These are phyloP conservation scores for Adelosebastes latens DNA, from an alignment of 2,797 vertebrate genomes.

Conservation along the genomic window DNA sequence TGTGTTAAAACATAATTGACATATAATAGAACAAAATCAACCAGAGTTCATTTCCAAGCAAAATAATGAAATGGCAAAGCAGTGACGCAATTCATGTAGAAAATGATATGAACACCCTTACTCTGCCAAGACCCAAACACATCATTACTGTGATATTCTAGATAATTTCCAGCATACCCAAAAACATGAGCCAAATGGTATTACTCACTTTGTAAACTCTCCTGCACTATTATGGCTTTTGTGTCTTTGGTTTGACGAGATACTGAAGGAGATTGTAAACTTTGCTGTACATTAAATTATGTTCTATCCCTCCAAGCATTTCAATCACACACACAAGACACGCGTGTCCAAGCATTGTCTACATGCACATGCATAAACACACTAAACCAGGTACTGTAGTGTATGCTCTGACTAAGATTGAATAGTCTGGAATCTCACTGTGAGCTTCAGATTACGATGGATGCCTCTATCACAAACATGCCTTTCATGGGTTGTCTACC, in stretches of 20 bases:
- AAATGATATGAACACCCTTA: neutral
- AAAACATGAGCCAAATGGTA: neutral
- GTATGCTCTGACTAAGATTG: neutral
- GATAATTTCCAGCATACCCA: neutral
- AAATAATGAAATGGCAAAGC: constrained; percentile 2
- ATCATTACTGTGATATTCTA: constrained; percentile 17
- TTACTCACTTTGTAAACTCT: neutral
- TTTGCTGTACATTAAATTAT: neutral
- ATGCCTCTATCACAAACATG: constrained; percentile 24
- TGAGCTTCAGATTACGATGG: constrained; percentile 55
- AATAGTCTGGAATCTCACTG: constrained; percentile 29
- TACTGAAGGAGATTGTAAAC: neutral
- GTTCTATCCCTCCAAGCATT: neutral
- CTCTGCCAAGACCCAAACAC: constrained; percentile 4
- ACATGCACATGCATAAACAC: neutral
- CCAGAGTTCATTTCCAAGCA: neutral
- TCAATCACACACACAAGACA: neutral
- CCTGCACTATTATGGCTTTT: neutral
- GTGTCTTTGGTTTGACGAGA: neutral
- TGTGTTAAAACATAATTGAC: neutral
- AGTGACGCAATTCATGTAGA: neutral
- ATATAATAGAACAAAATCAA: neutral
- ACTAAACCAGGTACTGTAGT: neutral
- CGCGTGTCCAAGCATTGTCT: neutral
- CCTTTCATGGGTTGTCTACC: neutral